Evolutionary conservation across 2,888 invertebrate genomes (phyloP).

Genomic region (Thymelicus lineola): DNA sequence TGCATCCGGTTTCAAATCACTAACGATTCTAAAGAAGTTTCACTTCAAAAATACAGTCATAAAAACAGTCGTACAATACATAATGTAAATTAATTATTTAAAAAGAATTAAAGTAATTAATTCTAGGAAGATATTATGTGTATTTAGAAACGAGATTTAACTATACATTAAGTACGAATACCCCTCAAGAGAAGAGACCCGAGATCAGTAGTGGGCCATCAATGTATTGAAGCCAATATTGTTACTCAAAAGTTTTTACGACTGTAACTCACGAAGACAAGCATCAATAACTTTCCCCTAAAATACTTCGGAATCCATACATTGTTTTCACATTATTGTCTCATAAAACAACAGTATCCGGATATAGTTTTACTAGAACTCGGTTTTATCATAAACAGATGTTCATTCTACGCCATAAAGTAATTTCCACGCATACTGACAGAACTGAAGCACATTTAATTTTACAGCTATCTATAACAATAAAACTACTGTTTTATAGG

Average conservation of each 20-base stretch:
- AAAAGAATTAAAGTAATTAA: too few relatives aligned
- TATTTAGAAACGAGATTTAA: too few relatives aligned
- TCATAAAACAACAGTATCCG: slow-evolving; percentile 11
- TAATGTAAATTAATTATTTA: too few relatives aligned
- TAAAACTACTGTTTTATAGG: slow-evolving; percentile 44
- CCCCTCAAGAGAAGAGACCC: too few relatives aligned
- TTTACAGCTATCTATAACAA: slow-evolving; percentile 33
- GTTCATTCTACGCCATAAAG: slow-evolving; percentile 14
- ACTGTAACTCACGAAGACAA: neutral
- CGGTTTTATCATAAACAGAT: neutral
- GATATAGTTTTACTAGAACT: neutral
- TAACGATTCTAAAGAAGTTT: too few relatives aligned
- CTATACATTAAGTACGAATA: too few relatives aligned
- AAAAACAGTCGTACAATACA: too few relatives aligned
- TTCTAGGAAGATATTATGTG: too few relatives aligned
- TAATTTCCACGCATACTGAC: slow-evolving; percentile 31
- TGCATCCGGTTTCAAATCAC: too few relatives aligned
- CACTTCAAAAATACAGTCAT: too few relatives aligned
- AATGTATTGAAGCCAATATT: too few relatives aligned
- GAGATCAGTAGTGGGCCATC: too few relatives aligned
- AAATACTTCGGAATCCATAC: neutral
- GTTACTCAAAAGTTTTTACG: neutral
- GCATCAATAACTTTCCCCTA: neutral
- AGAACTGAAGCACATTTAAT: slow-evolving; percentile 32
- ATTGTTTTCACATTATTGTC: neutral